Conservation (phyloP, 2,797 vertebrate species). For the Rhinogobio ventralis region DNA sequence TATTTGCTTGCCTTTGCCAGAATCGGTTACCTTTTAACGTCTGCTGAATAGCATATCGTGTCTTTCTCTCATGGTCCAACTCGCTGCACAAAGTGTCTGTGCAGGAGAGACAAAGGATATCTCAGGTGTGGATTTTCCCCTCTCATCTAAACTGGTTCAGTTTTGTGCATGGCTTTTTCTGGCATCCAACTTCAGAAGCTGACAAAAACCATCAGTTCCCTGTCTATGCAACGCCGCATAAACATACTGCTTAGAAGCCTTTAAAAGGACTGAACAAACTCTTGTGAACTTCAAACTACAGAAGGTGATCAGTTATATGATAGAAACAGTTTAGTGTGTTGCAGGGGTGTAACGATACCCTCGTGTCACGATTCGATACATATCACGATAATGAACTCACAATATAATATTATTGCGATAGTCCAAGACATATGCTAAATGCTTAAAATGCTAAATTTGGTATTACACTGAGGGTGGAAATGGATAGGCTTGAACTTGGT, state of each 20-base stretch:
- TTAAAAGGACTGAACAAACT: background rate
- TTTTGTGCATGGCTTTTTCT: constrained; percentile 14
- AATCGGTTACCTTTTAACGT: constrained; percentile 80
- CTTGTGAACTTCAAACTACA: background rate
- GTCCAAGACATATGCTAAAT: no score
- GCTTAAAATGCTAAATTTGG: no score
- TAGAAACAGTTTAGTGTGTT: background rate
- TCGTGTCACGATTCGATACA: no score
- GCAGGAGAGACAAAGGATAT: constrained; percentile 60
- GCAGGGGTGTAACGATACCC: no score
- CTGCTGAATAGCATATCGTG: constrained; percentile 83
- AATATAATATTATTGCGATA: no score
- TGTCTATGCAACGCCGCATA: background rate
- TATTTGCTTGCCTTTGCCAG: constrained; percentile 31
- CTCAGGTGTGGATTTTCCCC: constrained; percentile 44
- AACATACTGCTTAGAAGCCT: background rate
- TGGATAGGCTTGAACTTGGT: no score
- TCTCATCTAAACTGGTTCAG: constrained; percentile 26
- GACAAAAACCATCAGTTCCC: background rate
- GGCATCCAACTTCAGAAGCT: constrained; percentile 18
- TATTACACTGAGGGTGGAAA: no score
- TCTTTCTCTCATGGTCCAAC: constrained; percentile 83
- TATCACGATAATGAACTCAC: no score
- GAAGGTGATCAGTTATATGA: background rate
- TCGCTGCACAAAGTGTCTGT: constrained; percentile 85